Conservation (phyloP, 37 sponge, comb jelly and placozoan genomes). For the Hormiphora californensis region DNA sequence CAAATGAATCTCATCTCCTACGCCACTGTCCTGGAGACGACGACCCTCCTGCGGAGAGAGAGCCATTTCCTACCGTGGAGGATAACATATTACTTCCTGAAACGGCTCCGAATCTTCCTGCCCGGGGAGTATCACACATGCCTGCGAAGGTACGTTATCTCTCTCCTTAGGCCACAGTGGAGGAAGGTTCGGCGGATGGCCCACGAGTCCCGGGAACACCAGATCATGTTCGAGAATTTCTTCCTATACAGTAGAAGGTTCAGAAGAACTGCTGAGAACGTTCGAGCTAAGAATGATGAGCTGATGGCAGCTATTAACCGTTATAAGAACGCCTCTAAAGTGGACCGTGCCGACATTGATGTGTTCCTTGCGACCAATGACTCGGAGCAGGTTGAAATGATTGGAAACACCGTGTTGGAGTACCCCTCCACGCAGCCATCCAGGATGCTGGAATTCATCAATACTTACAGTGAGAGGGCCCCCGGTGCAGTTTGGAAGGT, state of each 20-base stretch:
- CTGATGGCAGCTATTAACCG: neutral
- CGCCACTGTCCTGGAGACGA: neutral
- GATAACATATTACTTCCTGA: neutral
- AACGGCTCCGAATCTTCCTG: neutral
- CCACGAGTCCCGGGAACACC: neutral
- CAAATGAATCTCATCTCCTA: constrained; percentile 1
- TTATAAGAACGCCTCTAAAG: neutral
- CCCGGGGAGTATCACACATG: neutral
- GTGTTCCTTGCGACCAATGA: neutral
- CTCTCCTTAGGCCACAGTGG: neutral
- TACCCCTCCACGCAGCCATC: neutral
- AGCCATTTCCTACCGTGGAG: neutral
- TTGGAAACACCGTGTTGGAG: neutral
- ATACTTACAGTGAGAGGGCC: neutral
- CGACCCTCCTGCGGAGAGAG: neutral
- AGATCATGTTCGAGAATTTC: constrained; percentile 5
- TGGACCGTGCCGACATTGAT: neutral
- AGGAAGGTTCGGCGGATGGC: neutral
- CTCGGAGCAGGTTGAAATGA: neutral
- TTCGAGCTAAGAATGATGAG: neutral
- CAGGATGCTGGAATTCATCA: neutral
- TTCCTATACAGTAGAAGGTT: neutral
- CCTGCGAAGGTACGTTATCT: neutral
- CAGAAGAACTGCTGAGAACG: neutral
- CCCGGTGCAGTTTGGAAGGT: constrained; percentile 17